These are phyloP conservation scores for Zonitis immaculata DNA, from an alignment of 2,888 invertebrate genomes.

Conservation along the genomic window DNA sequence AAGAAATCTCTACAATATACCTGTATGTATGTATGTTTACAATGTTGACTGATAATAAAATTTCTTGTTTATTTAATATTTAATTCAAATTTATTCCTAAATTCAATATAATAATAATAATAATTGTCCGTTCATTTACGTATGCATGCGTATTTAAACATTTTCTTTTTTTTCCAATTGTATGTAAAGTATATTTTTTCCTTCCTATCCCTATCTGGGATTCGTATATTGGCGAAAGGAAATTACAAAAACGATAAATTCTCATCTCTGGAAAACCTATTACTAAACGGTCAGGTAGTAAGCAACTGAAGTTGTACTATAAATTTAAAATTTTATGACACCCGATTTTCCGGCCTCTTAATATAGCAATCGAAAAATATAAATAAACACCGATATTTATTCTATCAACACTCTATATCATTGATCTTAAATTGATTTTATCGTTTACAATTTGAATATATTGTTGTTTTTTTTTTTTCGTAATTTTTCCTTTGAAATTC, in stretches of 20 bases:
- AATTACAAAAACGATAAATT: conserved; percentile 4
- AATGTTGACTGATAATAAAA: too few relatives aligned
- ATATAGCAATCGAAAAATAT: not conserved
- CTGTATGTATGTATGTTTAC: not conserved
- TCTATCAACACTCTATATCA: too few relatives aligned
- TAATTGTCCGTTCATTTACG: too few relatives aligned
- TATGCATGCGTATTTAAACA: too few relatives aligned
- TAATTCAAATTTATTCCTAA: too few relatives aligned
- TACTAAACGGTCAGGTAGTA: conserved; percentile 8
- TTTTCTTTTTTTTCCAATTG: not conserved
- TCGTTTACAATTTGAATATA: too few relatives aligned
- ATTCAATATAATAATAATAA: too few relatives aligned
- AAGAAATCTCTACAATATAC: not conserved
- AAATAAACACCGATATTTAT: too few relatives aligned
- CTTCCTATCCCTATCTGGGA: not conserved
- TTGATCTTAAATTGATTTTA: too few relatives aligned
- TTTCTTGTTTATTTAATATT: too few relatives aligned
- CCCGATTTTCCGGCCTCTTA: not conserved
- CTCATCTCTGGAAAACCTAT: conserved; percentile 4
- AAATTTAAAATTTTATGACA: conserved; percentile 11
- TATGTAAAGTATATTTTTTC: not conserved
- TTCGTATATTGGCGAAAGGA: not conserved
- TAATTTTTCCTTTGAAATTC: too few relatives aligned
- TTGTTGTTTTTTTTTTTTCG: too few relatives aligned
- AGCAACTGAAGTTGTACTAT: not conserved